A percentile compares a stretch with the other conserved stretches of the same genome.
phyloP scores from a whole-genome alignment of 2,888 invertebrate genomes.

The Rhodophaea formosa region DNA sequence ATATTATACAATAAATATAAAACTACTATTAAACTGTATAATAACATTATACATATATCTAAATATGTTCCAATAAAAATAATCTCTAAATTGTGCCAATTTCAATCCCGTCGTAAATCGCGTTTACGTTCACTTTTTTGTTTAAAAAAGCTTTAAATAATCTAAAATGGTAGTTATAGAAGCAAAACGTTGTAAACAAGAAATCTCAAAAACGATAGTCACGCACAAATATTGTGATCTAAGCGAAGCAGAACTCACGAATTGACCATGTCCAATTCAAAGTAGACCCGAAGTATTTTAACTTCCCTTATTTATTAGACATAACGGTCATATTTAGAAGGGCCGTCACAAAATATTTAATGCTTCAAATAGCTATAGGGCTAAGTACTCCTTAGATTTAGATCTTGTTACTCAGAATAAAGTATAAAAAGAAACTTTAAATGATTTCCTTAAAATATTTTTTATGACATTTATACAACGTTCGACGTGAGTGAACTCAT shows the following conservation, averaged over 20 bases:
- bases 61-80: constrained; percentile 8
- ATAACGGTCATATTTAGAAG: constrained; percentile 24
- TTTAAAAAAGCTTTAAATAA: constrained; percentile 8
- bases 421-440: constrained; percentile 41
- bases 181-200: constrained; percentile 3
- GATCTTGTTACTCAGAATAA: constrained; percentile 41
- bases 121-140: neutral
- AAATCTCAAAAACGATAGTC: constrained; percentile 38
- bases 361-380: constrained; percentile 66
- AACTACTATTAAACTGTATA: no score
- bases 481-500: constrained; percentile 60
- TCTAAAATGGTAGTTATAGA: neutral
- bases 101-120: neutral
- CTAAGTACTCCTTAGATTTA: constrained; percentile 53
- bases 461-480: constrained; percentile 66
- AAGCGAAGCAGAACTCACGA: constrained; percentile 39
- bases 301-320: constrained; percentile 31
- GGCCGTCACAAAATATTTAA: constrained; percentile 42
- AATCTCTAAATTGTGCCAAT: constrained; percentile 5
- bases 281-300: constrained; percentile 43
- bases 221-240: constrained; percentile 68
- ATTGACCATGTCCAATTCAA: constrained; percentile 27
- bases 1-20: no score
- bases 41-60: no score
- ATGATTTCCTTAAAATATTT: constrained; percentile 71